Evolutionary conservation across 1,140 invertebrate species (phyloP).

Genomic region (Brachionus plicatilis): DNA sequence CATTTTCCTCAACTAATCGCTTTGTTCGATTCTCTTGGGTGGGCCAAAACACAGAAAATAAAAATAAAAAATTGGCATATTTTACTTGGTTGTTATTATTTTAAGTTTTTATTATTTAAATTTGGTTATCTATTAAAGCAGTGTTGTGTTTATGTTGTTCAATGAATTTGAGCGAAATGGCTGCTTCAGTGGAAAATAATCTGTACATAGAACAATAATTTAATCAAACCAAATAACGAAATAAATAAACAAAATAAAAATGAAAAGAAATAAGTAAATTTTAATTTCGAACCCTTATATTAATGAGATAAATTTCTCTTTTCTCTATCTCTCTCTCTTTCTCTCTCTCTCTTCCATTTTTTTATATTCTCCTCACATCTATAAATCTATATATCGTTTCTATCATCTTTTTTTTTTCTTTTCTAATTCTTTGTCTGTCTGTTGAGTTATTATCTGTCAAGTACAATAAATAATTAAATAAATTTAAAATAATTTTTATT

Average conservation of each 20-base stretch:
- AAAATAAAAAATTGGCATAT: not conserved
- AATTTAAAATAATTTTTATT: not conserved
- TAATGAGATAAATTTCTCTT: not conserved
- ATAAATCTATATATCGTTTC: not conserved
- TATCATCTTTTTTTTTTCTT: not conserved
- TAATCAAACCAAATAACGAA: not conserved
- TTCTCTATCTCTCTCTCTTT: not conserved
- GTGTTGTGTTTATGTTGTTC: not conserved
- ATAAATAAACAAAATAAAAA: constrained; percentile 3
- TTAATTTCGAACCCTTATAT: not conserved
- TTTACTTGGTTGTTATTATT: not conserved
- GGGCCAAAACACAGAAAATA: not conserved
- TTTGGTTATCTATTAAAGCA: not conserved
- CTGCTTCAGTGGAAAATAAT: not conserved
- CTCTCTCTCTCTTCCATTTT: not conserved
- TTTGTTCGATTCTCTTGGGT: not conserved
- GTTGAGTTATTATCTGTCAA: not conserved
- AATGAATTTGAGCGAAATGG: not conserved
- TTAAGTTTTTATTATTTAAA: not conserved
- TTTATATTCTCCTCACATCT: not conserved
- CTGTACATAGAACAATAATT: not conserved
- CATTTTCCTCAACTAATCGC: not conserved
- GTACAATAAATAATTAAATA: not conserved
- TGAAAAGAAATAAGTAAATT: not conserved
- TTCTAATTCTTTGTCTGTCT: not conserved